phyloP scores from a whole-genome alignment of 30 jellyfish, hydroid and myxozoan species.

The Hydra vulgaris region DNA sequence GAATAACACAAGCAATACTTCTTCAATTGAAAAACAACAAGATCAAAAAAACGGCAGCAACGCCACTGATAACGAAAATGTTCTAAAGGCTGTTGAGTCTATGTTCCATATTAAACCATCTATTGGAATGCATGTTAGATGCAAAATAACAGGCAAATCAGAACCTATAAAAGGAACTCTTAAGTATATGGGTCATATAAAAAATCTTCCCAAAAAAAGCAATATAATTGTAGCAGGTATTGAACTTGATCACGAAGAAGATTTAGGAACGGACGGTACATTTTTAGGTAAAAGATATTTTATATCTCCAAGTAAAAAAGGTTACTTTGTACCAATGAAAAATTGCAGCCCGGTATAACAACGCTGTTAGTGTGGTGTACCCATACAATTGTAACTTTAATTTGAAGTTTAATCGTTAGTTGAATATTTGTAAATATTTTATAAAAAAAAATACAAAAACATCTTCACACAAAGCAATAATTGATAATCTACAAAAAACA shows the following conservation, averaged over 20 bases:
- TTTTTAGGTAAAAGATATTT: constrained; percentile 91
- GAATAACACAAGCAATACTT: not conserved
- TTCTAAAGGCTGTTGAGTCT: constrained; percentile 47
- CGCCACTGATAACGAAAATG: constrained; percentile 38
- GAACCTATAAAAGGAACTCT: constrained; percentile 59
- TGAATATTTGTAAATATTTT: no score
- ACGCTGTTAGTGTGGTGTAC: no score
- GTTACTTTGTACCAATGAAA: constrained; percentile 87
- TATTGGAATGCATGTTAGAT: constrained; percentile 63
- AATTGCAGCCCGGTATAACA: constrained; percentile 62
- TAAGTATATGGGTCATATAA: constrained; percentile 80
- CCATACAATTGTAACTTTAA: no score
- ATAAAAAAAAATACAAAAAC: no score
- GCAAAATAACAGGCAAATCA: constrained; percentile 85
- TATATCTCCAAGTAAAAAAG: constrained; percentile 65
- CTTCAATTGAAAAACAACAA: not conserved
- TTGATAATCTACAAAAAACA: no score
- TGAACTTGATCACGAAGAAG: constrained; percentile 85
- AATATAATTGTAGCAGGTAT: constrained; percentile 89
- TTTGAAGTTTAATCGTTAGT: no score
- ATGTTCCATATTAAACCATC: constrained; percentile 50
- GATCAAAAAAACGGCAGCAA: not conserved
- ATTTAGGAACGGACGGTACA: constrained; percentile 97
- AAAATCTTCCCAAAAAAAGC: constrained; percentile 77
- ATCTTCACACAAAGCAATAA: no score